Evolutionary conservation across 2,888 invertebrate genomes (phyloP).

Genomic region (Tenthredo livida): DNA sequence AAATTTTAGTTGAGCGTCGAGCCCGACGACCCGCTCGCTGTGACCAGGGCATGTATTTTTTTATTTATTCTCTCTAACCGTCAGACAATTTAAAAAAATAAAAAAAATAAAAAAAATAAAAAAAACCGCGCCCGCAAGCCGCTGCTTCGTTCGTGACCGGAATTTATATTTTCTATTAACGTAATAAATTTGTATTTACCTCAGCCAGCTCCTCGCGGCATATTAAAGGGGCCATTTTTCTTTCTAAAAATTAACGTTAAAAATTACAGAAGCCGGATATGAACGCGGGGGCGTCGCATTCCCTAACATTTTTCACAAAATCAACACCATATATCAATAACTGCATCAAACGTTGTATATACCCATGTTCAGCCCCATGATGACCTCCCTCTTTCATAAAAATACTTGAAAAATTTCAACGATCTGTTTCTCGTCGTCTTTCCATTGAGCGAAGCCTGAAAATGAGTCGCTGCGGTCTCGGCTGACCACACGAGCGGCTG

Average conservation of each 20-base stretch:
- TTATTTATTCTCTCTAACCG: conserved; percentile 34
- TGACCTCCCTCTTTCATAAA: not conserved
- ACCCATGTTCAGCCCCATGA: not conserved
- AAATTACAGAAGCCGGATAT: conserved; percentile 1
- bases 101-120: no score
- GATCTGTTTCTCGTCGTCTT: not conserved
- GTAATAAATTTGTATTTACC: conserved; percentile 56
- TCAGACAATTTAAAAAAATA: not conserved
- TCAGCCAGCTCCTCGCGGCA: not conserved
- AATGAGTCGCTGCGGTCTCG: not conserved
- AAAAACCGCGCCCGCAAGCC: conserved; percentile 34
- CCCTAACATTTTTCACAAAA: not conserved
- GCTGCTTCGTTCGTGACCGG: conserved; percentile 23
- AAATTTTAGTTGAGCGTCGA: conserved; percentile 57
- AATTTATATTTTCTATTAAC: conserved; percentile 55
- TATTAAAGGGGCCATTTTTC: conserved; percentile 45
- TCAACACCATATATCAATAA: conserved; percentile 18
- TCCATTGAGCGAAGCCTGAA: not conserved
- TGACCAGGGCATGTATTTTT: conserved; percentile 30
- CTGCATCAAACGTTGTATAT: not conserved
- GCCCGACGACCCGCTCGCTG: conserved; percentile 5
- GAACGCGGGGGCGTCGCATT: not conserved
- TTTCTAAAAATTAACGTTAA: not conserved
- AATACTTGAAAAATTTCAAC: not conserved
- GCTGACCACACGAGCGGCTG: not conserved